Percentiles rank a stretch among this genome's conserved stretches.
These are phyloP conservation scores for Zosterops lateralis DNA, from an alignment of 2,113 vertebrate species.

Conservation along the genomic window DNA sequence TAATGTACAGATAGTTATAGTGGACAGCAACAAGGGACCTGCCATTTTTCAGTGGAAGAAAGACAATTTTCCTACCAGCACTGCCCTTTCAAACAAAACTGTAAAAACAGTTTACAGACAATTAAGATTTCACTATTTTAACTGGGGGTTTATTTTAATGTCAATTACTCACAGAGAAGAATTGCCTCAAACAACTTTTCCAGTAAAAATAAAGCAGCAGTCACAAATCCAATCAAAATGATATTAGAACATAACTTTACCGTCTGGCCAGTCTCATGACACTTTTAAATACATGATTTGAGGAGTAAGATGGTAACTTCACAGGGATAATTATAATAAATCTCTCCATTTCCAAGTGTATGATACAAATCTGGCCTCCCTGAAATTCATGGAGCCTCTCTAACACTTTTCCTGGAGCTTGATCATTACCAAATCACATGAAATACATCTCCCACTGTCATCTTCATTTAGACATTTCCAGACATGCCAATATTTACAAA, in stretches of 20 bases:
- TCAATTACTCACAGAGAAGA: neutral
- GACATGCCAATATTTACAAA: neutral
- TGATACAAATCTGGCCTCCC: neutral
- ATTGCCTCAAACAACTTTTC: neutral
- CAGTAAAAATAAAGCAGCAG: neutral
- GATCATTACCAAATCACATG: neutral
- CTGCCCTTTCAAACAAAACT: neutral
- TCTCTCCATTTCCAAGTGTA: neutral
- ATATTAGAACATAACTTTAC: neutral
- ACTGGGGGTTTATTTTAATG: neutral
- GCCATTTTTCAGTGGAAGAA: neutral
- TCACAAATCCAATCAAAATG: neutral
- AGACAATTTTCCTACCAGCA: neutral
- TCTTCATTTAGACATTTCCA: neutral
- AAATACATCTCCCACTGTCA: neutral
- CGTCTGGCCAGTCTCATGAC: neutral
- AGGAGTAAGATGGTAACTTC: neutral
- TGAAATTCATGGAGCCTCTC: neutral
- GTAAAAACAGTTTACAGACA: neutral
- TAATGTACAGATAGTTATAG: neutral
- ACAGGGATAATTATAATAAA: neutral
- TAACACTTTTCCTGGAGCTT: neutral
- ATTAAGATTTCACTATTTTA: neutral
- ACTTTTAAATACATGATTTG: neutral
- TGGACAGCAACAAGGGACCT: neutral